Evolutionary conservation across 1,140 invertebrate genomes (phyloP).

Genomic region (Solenopsis fugax): DNA sequence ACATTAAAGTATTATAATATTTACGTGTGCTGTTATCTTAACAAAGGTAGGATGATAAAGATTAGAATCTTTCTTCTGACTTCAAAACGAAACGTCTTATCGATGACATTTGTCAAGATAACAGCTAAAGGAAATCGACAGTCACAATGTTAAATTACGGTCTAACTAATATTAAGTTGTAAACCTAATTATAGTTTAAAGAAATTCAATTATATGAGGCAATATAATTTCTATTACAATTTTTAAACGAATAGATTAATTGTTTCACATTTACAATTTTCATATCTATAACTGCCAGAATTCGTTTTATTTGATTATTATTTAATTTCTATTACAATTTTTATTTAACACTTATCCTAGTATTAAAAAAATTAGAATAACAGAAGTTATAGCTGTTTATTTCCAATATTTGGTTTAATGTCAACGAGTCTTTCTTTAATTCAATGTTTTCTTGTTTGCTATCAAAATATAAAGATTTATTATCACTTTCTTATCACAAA

Average conservation of each 20-base stretch:
- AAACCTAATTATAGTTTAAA: neutral
- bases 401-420: neutral
- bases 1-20: neutral
- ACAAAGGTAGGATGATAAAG: neutral
- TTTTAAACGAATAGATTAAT: neutral
- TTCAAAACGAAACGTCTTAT: slow-evolving; percentile 27
- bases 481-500: slow-evolving; percentile 7
- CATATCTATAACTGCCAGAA: neutral
- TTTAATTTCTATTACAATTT: neutral
- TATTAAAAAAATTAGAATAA: neutral
- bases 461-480: neutral
- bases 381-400: neutral
- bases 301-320: neutral
- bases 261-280: neutral
- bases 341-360: neutral
- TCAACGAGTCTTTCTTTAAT: slow-evolving; percentile 6
- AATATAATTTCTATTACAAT: neutral
- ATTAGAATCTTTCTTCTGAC: slow-evolving; percentile 23
- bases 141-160: neutral
- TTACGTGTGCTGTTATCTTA: neutral
- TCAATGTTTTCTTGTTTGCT: slow-evolving; percentile 2
- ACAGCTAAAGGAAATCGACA: slow-evolving; percentile 1
- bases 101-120: slow-evolving; percentile 36
- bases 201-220: neutral
- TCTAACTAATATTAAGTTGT: neutral